These are phyloP conservation scores for Nannobrachium achirus DNA, from an alignment of 2,113 vertebrate species.

Conservation along the genomic window DNA sequence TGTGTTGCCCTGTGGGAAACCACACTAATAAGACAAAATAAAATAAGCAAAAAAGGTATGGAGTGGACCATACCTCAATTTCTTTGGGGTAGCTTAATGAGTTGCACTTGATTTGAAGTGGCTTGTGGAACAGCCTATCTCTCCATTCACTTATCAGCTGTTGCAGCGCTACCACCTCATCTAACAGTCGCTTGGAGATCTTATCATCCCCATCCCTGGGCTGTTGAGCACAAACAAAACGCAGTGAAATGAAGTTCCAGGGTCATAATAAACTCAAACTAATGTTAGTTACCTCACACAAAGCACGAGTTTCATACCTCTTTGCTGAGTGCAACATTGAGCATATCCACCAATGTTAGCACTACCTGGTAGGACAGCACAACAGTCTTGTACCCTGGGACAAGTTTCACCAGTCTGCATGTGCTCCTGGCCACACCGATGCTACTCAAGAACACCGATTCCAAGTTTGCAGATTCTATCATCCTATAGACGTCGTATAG, in stretches of 20 bases:
- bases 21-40: not conserved
- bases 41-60: not conserved
- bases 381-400: constrained; percentile 32
- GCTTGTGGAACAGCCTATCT: constrained; percentile 19
- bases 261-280: not conserved
- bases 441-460: constrained; percentile 34
- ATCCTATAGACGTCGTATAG: constrained; percentile 42
- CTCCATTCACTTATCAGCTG: constrained; percentile 47
- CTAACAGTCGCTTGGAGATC: constrained; percentile 3
- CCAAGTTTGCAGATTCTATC: constrained; percentile 8
- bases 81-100: constrained; percentile 62
- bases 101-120: not conserved
- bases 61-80: constrained; percentile 58
- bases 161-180: not conserved
- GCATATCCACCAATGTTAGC: constrained; percentile 59
- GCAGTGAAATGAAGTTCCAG: not conserved
- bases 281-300: fast-evolving
- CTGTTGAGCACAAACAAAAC: constrained; percentile 13
- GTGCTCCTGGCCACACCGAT: constrained; percentile 18
- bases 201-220: constrained; percentile 4
- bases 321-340: constrained; percentile 35
- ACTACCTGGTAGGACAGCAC: constrained; percentile 67
- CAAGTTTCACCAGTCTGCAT: not conserved
- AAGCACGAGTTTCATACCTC: constrained; percentile 33
- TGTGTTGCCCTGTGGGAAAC: too few relatives aligned